Conservation (phyloP, 2,797 vertebrate species). For the Rhinichthys osculus region DNA sequence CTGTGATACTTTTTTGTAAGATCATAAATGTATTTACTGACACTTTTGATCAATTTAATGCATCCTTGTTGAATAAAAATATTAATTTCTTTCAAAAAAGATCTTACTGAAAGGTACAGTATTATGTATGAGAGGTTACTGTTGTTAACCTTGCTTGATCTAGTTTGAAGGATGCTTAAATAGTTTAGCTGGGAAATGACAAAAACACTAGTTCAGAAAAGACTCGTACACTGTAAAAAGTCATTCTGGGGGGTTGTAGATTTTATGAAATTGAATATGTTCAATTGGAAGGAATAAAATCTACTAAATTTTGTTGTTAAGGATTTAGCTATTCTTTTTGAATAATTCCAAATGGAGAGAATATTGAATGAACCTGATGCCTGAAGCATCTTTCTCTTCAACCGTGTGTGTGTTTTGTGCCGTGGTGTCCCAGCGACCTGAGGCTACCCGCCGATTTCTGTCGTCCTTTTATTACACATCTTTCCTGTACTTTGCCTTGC, state of each 20-base stretch:
- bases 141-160: neutral
- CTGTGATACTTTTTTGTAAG: no score
- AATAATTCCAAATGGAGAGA: no score
- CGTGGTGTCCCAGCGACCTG: constrained; percentile 64
- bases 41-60: neutral
- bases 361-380: constrained; percentile 17
- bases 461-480: constrained; percentile 39
- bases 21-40: neutral
- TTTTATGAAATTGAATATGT: no score
- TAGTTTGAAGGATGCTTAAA: neutral
- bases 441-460: constrained; percentile 56
- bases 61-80: neutral
- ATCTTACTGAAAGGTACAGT: neutral
- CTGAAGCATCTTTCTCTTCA: constrained; percentile 67
- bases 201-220: neutral
- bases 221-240: neutral
- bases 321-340: no score
- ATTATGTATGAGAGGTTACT: neutral
- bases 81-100: neutral
- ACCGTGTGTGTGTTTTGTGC: constrained; percentile 44
- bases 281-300: no score
- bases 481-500: constrained; percentile 52
- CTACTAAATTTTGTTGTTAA: no score
- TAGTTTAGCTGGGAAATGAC: neutral
- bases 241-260: no score